Percentiles rank a stretch among this genome's conserved stretches.
Conservation (phyloP, 2,797 vertebrate genomes). For the Mormyrops boulengeri region DNA sequence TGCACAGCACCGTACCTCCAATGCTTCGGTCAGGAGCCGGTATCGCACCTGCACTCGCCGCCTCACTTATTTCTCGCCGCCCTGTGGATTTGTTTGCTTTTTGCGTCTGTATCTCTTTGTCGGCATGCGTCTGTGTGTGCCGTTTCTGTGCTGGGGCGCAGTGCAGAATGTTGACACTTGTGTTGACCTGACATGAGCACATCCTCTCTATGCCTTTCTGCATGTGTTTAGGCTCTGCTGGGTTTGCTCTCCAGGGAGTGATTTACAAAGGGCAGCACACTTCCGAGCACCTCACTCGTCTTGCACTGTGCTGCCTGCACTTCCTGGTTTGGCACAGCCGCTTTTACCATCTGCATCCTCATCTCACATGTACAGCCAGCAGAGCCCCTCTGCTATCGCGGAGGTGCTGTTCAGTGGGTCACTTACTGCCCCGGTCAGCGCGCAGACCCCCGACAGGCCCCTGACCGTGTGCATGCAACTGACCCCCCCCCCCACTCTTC, state of each 20-base stretch:
- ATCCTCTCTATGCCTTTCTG: background rate
- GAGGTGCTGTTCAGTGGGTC: background rate
- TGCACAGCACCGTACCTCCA: background rate
- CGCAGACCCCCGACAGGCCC: background rate
- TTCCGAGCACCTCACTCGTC: background rate
- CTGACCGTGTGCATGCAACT: background rate
- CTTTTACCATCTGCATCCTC: background rate
- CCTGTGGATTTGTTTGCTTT: background rate
- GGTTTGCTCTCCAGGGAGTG: background rate
- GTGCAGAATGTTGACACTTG: background rate
- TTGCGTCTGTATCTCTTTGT: background rate
- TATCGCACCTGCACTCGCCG: background rate
- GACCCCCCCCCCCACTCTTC: conserved; percentile 24
- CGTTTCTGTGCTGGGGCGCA: background rate
- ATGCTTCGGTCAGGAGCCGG: background rate
- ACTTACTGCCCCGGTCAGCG: background rate
- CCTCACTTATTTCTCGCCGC: background rate
- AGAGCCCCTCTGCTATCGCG: background rate
- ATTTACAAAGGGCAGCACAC: background rate
- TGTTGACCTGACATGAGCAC: background rate
- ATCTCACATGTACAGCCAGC: background rate
- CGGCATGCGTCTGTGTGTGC: background rate
- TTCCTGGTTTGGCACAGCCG: background rate
- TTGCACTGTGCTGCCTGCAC: background rate
- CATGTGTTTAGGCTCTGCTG: background rate